phyloP scores from a whole-genome alignment of 2,888 invertebrate species.

The Ellobium chinense region DNA sequence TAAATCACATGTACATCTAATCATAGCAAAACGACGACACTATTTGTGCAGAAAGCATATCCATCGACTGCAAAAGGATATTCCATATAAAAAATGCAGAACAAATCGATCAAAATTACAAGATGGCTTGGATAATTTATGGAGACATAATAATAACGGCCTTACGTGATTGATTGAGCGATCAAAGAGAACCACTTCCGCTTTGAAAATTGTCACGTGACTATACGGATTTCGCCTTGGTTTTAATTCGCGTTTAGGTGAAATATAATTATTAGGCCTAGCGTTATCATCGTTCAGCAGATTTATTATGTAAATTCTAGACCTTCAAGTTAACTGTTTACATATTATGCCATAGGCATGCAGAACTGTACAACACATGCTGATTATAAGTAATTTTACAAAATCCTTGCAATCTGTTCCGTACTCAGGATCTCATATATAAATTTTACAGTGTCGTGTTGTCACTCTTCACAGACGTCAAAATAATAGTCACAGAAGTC shows the following conservation, averaged over 20 bases:
- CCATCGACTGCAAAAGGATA: no score
- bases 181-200: constrained; percentile 39
- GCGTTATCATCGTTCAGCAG: neutral
- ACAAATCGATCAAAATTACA: neutral
- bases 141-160: neutral
- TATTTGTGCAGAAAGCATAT: no score
- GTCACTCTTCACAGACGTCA: no score
- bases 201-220: constrained; percentile 33
- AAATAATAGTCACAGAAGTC: no score
- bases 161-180: constrained; percentile 45
- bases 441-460: no score
- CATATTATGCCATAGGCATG: neutral
- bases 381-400: no score
- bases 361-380: no score
- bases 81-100: neutral
- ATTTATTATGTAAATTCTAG: neutral
- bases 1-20: no score
- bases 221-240: neutral
- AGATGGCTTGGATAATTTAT: neutral
- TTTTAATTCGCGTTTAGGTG: neutral
- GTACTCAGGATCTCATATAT: no score
- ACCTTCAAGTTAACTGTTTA: neutral
- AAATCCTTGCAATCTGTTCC: no score
- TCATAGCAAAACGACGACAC: no score
- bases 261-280: neutral